Evolutionary conservation across 2,888 invertebrate species (phyloP).

Genomic region (Hipparchia semele): DNA sequence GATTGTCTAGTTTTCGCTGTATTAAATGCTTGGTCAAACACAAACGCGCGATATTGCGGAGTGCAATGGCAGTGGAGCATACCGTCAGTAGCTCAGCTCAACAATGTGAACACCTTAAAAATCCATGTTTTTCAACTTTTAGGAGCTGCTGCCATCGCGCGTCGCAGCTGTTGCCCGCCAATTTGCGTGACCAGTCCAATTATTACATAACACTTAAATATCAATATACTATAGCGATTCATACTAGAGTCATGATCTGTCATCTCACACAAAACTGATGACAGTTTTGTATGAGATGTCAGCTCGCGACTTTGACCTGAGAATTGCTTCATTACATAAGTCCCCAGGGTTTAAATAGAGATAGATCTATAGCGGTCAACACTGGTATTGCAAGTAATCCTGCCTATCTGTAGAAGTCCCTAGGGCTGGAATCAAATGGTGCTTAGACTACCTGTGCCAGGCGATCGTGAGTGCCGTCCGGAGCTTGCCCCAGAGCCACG

Average conservation of each 20-base stretch:
- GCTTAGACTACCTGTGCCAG: constrained; percentile 77
- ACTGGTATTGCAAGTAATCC: too few species aligned
- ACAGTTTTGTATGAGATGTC: neutral
- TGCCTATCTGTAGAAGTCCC: too few species aligned
- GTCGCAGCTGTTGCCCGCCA: neutral
- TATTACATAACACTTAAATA: neutral
- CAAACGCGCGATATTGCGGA: neutral
- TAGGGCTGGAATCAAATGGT: constrained; percentile 5
- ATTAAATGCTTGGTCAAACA: neutral
- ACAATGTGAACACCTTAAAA: neutral
- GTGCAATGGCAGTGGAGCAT: neutral
- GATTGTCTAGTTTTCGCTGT: constrained; percentile 19
- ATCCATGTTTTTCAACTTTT: neutral
- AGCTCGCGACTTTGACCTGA: neutral
- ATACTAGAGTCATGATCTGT: neutral
- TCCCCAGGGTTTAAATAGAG: neutral
- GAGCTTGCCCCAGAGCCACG: constrained; percentile 86
- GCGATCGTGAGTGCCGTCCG: constrained; percentile 79
- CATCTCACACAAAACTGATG: neutral
- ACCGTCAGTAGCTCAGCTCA: neutral
- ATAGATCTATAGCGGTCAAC: too few species aligned
- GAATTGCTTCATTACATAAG: neutral
- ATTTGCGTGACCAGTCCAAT: neutral
- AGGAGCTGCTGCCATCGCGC: neutral
- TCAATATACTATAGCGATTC: neutral